Base-by-base conservation (phyloP, 2,888 invertebrate species). In the Pristionchus fissidentatus region DNA sequence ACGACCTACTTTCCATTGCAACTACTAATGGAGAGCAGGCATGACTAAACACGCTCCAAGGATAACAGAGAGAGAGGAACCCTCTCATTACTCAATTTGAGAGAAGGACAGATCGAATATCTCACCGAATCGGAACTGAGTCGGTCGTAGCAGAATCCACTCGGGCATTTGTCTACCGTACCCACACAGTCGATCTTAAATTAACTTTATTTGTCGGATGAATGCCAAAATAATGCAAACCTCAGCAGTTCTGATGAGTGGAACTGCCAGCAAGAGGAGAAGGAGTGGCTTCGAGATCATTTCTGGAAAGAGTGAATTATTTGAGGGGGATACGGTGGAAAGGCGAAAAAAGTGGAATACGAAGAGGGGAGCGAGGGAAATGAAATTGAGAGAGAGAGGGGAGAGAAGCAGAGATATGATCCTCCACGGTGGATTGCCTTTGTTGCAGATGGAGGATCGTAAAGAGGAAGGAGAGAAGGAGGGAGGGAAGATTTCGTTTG, bases 31-130 rank as follows among this genome's bases (percentile, higher is more conserved):
- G 70, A 70, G 70, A 70, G 70, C 43, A 70, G 70, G 70, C 70
- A 70, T 70, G 70, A 70, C 70, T 70, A 70, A 70, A 70, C 70
- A 70, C 41, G 41, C n/a, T 38, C 38, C 62, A 38, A n/a, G 70
- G 70, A 70, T 70, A 70, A 70, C 38, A 29, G 35, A 29, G 32
- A 13, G 19, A n/a, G 32, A 22, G 22, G 32, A 70, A 70, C 41
- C 70, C 70, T 43, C 77, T 52, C 77, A 77, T 77, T 79, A 79
- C n/a, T n/a, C n/a, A n/a, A n/a, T n/a, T n/a, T n/a, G n/a, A n/a
- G n/a, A n/a, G 15, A 3, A 38, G 22, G 38, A 38, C 13, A 10
- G 41, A 57, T 79, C 49, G n/a, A 26, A 73, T 73, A 29, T 35
- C 38, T 55, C 10, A 57, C 55, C 26, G 5, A 29, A 3, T 29